Evolutionary conservation across 2,888 invertebrate species (phyloP).

Genomic region (Blastobasis lacticolella): DNA sequence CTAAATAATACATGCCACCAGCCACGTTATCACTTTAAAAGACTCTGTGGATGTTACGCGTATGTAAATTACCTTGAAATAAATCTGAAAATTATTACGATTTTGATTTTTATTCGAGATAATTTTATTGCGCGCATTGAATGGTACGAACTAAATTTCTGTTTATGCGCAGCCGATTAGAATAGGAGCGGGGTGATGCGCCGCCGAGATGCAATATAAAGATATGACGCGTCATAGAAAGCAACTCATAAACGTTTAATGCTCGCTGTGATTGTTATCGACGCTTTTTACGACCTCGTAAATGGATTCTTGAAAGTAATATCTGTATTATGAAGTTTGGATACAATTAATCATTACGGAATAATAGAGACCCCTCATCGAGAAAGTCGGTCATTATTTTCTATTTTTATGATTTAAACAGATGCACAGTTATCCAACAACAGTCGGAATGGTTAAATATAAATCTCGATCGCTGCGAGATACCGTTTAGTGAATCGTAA

Average conservation of each 20-base stretch:
- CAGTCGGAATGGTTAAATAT: not conserved
- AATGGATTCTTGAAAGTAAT: slow-evolving; percentile 63
- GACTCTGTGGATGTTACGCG: too few relatives aligned
- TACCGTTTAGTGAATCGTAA: slow-evolving; percentile 33
- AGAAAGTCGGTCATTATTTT: not conserved
- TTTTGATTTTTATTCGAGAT: slow-evolving; percentile 13
- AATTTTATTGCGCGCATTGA: slow-evolving; percentile 20
- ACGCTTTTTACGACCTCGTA: slow-evolving; percentile 55
- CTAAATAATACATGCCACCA: too few relatives aligned
- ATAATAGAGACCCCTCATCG: slow-evolving; percentile 28
- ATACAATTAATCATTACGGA: slow-evolving; percentile 36
- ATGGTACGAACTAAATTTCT: slow-evolving; percentile 18
- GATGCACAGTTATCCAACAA: too few relatives aligned
- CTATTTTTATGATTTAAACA: too few relatives aligned
- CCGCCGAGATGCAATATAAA: slow-evolving; percentile 49
- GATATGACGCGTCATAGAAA: slow-evolving; percentile 52
- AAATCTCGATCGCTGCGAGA: not conserved
- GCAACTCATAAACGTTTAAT: slow-evolving; percentile 56
- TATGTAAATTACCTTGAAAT: too few relatives aligned
- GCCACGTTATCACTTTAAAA: too few relatives aligned
- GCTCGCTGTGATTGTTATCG: slow-evolving; percentile 57
- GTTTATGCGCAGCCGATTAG: slow-evolving; percentile 23
- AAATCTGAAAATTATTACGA: too few relatives aligned
- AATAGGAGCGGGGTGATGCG: slow-evolving; percentile 33
- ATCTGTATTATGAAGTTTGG: slow-evolving; percentile 45